Percentiles rank a stretch among this genome's conserved stretches.
Evolutionary conservation across 1,140 invertebrate genomes (phyloP).

Genomic region (Nomia melanderi): DNA sequence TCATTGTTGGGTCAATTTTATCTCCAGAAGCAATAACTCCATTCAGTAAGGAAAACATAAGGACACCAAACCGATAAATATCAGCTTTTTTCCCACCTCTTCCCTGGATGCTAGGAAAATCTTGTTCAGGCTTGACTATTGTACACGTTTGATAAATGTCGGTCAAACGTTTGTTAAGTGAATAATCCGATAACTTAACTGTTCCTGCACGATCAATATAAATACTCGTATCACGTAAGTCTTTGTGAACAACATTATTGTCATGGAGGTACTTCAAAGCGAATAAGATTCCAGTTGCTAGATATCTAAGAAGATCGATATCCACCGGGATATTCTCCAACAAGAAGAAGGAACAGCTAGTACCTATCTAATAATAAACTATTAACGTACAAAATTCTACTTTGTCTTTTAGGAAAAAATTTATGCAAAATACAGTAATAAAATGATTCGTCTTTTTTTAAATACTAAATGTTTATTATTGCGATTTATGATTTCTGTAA

Average conservation of each 20-base stretch:
- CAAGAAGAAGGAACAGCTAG: slow-evolving; percentile 81
- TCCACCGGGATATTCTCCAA: slow-evolving; percentile 82
- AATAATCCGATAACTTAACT: slow-evolving; percentile 86
- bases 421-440: background rate
- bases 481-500: too few relatives aligned
- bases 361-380: slow-evolving; percentile 73
- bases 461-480: background rate
- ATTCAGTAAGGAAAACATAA: slow-evolving; percentile 82
- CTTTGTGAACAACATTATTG: slow-evolving; percentile 90
- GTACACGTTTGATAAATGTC: slow-evolving; percentile 78
- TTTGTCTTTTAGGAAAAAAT: background rate
- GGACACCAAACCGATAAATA: slow-evolving; percentile 85
- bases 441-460: background rate
- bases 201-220: slow-evolving; percentile 83
- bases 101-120: slow-evolving; percentile 82
- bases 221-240: slow-evolving; percentile 85
- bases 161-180: slow-evolving; percentile 85
- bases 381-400: slow-evolving; percentile 12
- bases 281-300: slow-evolving; percentile 84
- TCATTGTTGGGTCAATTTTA: slow-evolving; percentile 80
- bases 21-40: slow-evolving; percentile 79
- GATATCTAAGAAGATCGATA: slow-evolving; percentile 83
- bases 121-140: slow-evolving; percentile 69
- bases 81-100: slow-evolving; percentile 87
- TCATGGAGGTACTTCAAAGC: slow-evolving; percentile 88